phyloP scores from a whole-genome alignment of 2,888 invertebrate species.

The Poecilobothrus nobilitatus region DNA sequence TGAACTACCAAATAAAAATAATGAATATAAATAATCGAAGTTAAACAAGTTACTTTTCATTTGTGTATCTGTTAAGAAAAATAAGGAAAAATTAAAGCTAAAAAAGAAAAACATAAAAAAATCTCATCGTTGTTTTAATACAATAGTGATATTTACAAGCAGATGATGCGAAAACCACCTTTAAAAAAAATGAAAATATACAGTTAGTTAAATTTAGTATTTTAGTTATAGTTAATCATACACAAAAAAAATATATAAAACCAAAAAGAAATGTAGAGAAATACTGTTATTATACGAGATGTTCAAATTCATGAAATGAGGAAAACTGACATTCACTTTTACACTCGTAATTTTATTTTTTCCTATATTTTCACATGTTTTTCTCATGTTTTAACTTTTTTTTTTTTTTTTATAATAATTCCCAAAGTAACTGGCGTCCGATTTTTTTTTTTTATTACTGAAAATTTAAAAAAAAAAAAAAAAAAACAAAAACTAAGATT shows the following conservation, averaged over 20 bases:
- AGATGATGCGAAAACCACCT: neutral
- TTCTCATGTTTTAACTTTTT: neutral
- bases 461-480: no score
- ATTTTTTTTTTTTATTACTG: no score
- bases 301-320: neutral
- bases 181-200: neutral
- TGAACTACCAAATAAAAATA: neutral
- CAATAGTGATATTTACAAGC: neutral
- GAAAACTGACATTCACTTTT: slow-evolving; percentile 4
- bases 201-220: no score
- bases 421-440: neutral
- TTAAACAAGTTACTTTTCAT: neutral
- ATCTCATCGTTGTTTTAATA: neutral
- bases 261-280: neutral
- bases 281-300: neutral
- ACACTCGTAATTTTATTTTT: no score
- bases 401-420: neutral
- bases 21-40: neutral
- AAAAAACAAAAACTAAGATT: no score
- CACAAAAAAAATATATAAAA: neutral
- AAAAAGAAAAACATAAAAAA: neutral
- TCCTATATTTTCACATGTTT: no score
- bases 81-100: no score
- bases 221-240: neutral
- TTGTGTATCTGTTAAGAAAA: neutral